Evolutionary conservation across 2,888 invertebrate genomes (phyloP).

Genomic region (Volucella zonaria): DNA sequence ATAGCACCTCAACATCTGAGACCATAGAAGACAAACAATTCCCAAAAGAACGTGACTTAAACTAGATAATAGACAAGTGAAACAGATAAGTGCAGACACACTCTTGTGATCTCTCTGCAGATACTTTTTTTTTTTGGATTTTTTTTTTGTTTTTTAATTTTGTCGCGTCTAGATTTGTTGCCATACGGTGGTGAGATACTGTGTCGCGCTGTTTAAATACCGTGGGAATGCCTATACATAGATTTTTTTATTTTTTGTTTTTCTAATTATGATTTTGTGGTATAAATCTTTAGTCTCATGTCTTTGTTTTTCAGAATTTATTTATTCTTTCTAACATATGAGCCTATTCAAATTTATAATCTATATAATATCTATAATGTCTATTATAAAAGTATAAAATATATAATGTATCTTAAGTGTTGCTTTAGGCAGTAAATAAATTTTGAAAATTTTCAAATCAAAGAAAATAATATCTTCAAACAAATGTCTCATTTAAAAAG

Average conservation of each 20-base stretch:
- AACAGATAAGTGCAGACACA: conserved; percentile 38
- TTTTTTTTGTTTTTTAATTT: conserved; percentile 15
- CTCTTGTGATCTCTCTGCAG: conserved; percentile 41
- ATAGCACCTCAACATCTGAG: background rate
- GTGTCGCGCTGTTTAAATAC: conserved; percentile 55
- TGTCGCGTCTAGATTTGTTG: background rate
- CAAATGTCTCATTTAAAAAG: conserved; percentile 38
- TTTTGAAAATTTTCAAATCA: background rate
- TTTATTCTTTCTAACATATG: conserved; percentile 43
- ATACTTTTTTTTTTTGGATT: conserved; percentile 37
- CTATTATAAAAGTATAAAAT: conserved; percentile 1
- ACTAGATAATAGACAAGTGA: conserved; percentile 29
- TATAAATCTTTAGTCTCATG: conserved; percentile 11
- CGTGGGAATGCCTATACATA: conserved; percentile 30
- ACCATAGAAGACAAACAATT: background rate
- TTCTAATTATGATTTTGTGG: conserved; percentile 11
- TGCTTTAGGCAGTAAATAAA: conserved; percentile 21
- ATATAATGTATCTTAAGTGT: conserved; percentile 12
- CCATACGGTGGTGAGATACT: conserved; percentile 14
- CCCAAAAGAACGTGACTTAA: conserved; percentile 2
- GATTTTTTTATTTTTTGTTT: conserved; percentile 13
- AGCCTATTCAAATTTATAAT: conserved; percentile 49
- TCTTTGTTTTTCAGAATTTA: conserved; percentile 3
- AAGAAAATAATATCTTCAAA: background rate
- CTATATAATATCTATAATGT: conserved; percentile 2